Evolutionary conservation across 2,113 vertebrate genomes (phyloP), one percentile per base, ranked within the genome.

Genomic region (Hyaena hyaena): DNA sequence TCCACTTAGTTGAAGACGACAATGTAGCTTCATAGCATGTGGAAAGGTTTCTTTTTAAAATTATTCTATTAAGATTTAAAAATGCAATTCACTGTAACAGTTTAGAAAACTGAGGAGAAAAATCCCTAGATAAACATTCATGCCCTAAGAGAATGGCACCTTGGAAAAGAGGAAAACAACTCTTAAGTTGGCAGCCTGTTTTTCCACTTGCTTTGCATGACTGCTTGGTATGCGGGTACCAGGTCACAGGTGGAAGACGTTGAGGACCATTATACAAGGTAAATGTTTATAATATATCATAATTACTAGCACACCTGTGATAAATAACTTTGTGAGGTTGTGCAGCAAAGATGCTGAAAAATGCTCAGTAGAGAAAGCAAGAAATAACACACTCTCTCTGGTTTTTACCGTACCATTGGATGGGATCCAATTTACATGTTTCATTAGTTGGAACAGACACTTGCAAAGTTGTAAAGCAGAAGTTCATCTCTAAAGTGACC

Each of bases 211-310:
- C 16, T 96, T 94, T 91, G 69, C 76, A 53, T 55, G 90, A 92
- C 80, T 97, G 95, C 73, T 96, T 86, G 61, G 61, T 95, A 86
- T 53, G 0, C 76, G 83, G 23, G 71, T 50, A 90, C 48, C 80
- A 95, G 96, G 96, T 97, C 97, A 97, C 88, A 93, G 96, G 92
- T 96, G 90, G 95, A 96, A 96, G 88, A 92, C 19, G 19, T 9
- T 74, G 90, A 96, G 61, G 96, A 85, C 92, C 87, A 94, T 97
- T 92, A 97, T 94, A 68, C 80, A 92, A 92, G 2, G 0, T 91
- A 93, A 97, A 96, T 97, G 97, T 97, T 97, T 97, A 95, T 94
- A 96, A 97, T 97, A 76, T 79, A 97, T 93, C 95, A 97, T 93
- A 96, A 98, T 98, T 97, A 97, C 53, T 2, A 1, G 84, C 92